Base-by-base conservation (phyloP, 2,113 vertebrate genomes). In the Cyanocitta stelleri region DNA sequence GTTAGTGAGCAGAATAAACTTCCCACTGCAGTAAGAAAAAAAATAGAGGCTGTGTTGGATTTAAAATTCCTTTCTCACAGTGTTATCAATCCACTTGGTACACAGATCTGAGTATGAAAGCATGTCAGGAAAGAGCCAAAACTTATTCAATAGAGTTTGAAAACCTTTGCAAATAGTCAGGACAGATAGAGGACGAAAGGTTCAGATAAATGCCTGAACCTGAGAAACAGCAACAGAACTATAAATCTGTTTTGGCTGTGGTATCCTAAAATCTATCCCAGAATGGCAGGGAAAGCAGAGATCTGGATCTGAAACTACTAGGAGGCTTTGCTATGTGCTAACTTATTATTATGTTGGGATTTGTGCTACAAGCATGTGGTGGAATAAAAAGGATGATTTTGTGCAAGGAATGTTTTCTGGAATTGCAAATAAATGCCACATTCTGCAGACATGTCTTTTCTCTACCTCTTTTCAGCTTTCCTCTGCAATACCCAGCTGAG, bases 1-100 rank as follows among this genome's bases (percentile, higher is more conserved):
- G 95, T 96, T 74, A 92, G 59, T 96, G 81, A 95, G 82, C n/a
- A 93, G 95, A 96, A 93, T 89, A 76, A 95, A 95, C n/a, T 90
- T 87, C 46, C 51, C 26, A 32, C 49, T 49, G 73, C 16, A 72
- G 55, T 6, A 23, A 93, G 19, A 29, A 64, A 73, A 43, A 64
- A 69, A 75, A 14, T 11, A 8, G 6, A 10, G 16, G 13, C 39
- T 52, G 23, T 20, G 16, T 51, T 90, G 14, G 30, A 87, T 96
- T 96, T 90, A 83, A 87, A 93, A 89, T 51, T 90, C 55, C 49
- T 95, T 97, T 91, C 35, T 43, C 16, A 27, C 21, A 51, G 55
- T 74, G 75, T 68, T 82, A 95, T 94, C 94, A 88, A 68, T 94
- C 73, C 54, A 66, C 15, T 93, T 87, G 56, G 54, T 90, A 64